These are phyloP conservation scores for Drosophila prolongata DNA, from an alignment of 2,888 invertebrate genomes.

Conservation along the genomic window DNA sequence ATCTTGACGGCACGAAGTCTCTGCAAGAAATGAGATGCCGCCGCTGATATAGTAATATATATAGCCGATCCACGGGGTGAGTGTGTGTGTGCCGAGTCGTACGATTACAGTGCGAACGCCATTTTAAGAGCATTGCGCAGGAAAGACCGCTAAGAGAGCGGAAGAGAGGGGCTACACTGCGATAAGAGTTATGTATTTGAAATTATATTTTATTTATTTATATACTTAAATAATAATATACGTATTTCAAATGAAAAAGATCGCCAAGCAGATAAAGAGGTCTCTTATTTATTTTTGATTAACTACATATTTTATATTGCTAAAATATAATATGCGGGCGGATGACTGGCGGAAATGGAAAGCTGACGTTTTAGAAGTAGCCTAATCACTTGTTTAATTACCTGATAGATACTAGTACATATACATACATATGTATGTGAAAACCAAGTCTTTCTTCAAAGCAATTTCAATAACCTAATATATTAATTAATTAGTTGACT, in stretches of 20 bases:
- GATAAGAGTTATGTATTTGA: constrained; percentile 1
- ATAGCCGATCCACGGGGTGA: constrained; percentile 8
- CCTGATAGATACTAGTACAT: neutral
- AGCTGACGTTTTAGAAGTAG: neutral
- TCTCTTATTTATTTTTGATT: neutral
- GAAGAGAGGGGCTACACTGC: constrained; percentile 3
- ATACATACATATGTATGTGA: too few species aligned
- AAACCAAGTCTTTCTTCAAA: too few species aligned
- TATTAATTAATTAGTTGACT: too few species aligned
- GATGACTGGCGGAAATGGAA: neutral
- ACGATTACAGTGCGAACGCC: constrained; percentile 16
- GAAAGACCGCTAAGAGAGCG: constrained; percentile 29
- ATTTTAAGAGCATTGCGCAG: constrained; percentile 36
- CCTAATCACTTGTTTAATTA: constrained; percentile 13
- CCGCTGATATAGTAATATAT: constrained; percentile 61
- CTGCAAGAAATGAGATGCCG: constrained; percentile 78
- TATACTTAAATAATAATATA: neutral
- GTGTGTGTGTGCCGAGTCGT: constrained; percentile 14
- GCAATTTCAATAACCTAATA: too few species aligned
- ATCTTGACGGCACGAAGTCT: constrained; percentile 68
- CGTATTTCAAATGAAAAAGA: too few species aligned
- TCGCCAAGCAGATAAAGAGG: neutral
- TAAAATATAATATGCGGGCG: constrained; percentile 8
- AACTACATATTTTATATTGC: neutral
- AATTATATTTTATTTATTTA: neutral